Base-by-base conservation (phyloP, 2,113 vertebrate genomes). In the Passer domesticus region DNA sequence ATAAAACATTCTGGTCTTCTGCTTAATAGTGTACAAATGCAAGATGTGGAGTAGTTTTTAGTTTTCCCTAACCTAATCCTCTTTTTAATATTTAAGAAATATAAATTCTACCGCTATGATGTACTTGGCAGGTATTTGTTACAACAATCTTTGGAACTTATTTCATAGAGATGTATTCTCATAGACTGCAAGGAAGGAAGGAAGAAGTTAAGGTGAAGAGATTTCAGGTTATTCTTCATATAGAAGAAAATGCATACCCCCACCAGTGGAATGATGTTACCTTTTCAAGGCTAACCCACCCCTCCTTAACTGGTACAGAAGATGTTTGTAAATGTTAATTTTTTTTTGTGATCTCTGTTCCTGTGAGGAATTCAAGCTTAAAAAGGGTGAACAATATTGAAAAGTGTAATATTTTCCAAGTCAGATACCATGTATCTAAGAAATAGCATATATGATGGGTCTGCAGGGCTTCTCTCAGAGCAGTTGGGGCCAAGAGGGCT, bases 111-210 rank as follows among this genome's bases (percentile, higher is more conserved):
- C 13, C 15, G 22, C 20, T 81, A 28, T 23, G 31, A 8, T 25
- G 19, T 33, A 75, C 10, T 73, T 11, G 13, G 13, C 50, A 72
- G 28, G 39, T 88, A 89, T 62, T 94, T 88, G 67, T 68, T 83
- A 35, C 31, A 89, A 59, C 50, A 49, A 2, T 49, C 21, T 62
- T 73, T 67, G 62, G 31, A 73, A 46, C 6, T 11, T 25, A 78
- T 96, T 97, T 96, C 35, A 43, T 94, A 63, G 35, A 83, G 27
- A 55, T 78, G 50, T 84, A 37, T 75, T 94, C 70, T 80, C 31
- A 35, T 13, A 39, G 52, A 37, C 14, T 53, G 44, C 19, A 53
- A 31, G 30, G 18, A 17, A 31, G 30, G 24, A 17, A 31, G 27
- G 22, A 47, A 28, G 41, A 64, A 50, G 33, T 63, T 80, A 49